Conservation (phyloP, 1,140 invertebrate genomes). For the Aphelinus certus region DNA sequence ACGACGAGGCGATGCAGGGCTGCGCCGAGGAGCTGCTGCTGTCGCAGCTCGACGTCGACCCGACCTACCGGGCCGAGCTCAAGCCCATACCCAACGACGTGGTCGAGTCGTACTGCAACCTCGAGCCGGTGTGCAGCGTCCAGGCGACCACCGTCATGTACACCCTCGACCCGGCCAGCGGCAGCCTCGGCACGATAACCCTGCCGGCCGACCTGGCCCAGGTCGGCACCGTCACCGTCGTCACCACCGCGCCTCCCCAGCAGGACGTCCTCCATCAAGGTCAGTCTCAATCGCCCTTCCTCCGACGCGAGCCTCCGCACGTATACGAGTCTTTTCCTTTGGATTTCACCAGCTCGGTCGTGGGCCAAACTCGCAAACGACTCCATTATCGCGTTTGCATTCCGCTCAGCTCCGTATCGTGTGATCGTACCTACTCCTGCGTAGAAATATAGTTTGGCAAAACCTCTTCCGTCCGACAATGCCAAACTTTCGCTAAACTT, state of each 20-base stretch:
- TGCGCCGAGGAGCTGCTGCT: conserved; percentile 77
- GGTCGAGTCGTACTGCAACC: conserved; percentile 76
- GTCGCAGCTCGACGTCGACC: conserved; percentile 75
- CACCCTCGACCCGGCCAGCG: conserved; percentile 60
- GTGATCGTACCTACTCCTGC: too few species aligned
- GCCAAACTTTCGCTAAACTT: too few species aligned
- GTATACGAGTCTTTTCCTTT: too few species aligned
- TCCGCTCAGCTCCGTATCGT: too few species aligned
- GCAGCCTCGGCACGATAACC: conserved; percentile 61
- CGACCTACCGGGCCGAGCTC: conserved; percentile 56
- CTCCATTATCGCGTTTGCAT: too few species aligned
- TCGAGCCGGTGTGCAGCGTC: conserved; percentile 70
- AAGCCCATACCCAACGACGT: conserved; percentile 79
- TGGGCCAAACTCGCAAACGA: too few species aligned
- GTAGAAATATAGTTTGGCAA: too few species aligned
- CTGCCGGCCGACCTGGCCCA: conserved; percentile 59
- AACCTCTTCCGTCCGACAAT: too few species aligned
- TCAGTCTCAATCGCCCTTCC: conserved; percentile 58
- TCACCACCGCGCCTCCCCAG: conserved; percentile 53
- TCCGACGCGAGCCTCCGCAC: too few species aligned
- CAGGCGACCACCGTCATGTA: conserved; percentile 64
- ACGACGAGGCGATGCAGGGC: conserved; percentile 74
- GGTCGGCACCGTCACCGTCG: conserved; percentile 62
- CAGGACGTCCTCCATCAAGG: conserved; percentile 59
- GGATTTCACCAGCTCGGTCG: conserved; percentile 48